Evolutionary conservation across 2,888 invertebrate species (phyloP).

Genomic region (Diogma glabrata): DNA sequence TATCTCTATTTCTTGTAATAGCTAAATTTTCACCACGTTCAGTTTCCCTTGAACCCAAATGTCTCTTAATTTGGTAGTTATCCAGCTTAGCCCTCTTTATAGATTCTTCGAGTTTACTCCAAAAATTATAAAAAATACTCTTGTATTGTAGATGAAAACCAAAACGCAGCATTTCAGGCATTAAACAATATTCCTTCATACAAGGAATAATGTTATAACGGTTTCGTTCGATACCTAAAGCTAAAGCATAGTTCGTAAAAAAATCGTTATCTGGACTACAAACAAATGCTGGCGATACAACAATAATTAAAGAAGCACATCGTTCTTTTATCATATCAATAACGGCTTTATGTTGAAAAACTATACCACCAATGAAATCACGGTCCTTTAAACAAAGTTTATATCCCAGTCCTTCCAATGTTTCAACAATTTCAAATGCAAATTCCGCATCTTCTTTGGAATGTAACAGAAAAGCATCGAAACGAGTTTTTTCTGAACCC

Average conservation of each 20-base stretch:
- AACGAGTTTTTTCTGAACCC: too few species aligned
- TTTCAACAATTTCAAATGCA: neutral
- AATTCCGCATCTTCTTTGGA: neutral
- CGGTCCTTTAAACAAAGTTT: neutral
- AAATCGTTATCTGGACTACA: constrained; percentile 1
- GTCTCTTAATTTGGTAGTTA: too few species aligned
- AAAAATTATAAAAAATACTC: neutral
- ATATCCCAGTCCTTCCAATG: neutral
- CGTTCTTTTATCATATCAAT: constrained; percentile 3
- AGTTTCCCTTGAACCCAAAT: neutral
- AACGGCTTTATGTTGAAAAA: neutral
- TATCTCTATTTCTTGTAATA: too few species aligned
- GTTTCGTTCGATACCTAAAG: neutral
- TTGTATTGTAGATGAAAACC: too few species aligned
- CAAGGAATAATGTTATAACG: constrained; percentile 2
- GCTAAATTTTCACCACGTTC: neutral
- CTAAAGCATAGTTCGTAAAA: neutral
- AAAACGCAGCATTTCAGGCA: constrained; percentile 2
- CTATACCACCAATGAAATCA: neutral
- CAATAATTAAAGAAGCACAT: neutral
- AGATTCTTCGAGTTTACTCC: neutral
- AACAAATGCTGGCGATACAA: neutral
- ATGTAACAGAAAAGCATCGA: neutral
- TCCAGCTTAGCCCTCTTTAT: neutral
- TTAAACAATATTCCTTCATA: neutral